Base-by-base conservation (phyloP, 1,140 invertebrate genomes). In the Zaprionus nigranus region DNA sequence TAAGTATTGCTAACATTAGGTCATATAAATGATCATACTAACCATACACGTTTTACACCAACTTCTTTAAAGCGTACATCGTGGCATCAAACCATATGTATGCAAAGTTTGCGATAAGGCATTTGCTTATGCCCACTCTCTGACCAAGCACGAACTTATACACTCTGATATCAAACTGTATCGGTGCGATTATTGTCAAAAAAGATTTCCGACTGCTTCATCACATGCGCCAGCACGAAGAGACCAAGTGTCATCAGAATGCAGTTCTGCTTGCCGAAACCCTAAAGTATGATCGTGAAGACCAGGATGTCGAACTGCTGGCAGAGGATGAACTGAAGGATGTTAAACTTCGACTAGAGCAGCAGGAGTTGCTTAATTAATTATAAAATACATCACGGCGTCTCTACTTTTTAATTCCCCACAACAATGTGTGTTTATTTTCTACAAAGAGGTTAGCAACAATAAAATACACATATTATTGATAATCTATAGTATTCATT, bases 311-410 rank as follows among this genome's bases (percentile, higher is more conserved):
- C 9, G 84, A 87, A 17, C 40, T 87, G 53, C 43, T 68, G 17
- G 67, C 53, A 17, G 78, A 67, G 3, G 78, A 75, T 1, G 80
- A 82, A 2, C 3, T 76, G 7, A 71, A 77, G 30, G 69, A 72
- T 46, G 73, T 75, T 22, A 75, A 70, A 9, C 54, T 70, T 2
- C 67, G 73, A 24, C 5, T 75, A 17, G 20, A 30, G 5, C 60
- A 93, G 86, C 93, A 95, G 94, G 95, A 96, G 17, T 95, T 72
- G n/a, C 94, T 95, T 12, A 94, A 93, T n/a, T 93, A 77, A 60
- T 95, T 85, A 15, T 46, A 22, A 6, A 24, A n/a, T 53, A 53
- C 54, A 59, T 36, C 56, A 43, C 54, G 24, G 17, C 12, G 46
- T 46, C n/a, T 49, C 6, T 56, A 61, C n/a, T 46, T 40, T 46